A percentile compares a stretch with the other conserved stretches of the same genome.
phyloP scores from a whole-genome alignment of 2,113 vertebrate species.

The Prochilodus magdalenae region DNA sequence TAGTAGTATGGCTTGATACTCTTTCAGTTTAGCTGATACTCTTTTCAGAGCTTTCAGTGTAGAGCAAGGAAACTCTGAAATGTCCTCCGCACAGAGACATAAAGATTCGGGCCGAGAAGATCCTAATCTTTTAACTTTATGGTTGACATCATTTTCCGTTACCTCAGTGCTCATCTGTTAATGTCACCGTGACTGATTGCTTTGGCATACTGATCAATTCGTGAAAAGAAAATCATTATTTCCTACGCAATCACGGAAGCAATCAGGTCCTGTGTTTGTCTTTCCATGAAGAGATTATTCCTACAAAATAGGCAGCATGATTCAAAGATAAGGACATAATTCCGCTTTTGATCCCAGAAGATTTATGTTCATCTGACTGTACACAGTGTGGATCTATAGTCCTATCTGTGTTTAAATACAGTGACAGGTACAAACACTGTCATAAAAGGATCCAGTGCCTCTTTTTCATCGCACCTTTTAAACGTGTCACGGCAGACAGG shows the following conservation, averaged over 20 bases:
- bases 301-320: constrained; percentile 10
- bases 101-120: too few relatives aligned
- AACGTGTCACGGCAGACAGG: constrained; percentile 41
- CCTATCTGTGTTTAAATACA: constrained; percentile 22
- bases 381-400: constrained; percentile 24
- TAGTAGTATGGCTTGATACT: too few relatives aligned
- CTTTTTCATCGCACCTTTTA: constrained; percentile 26
- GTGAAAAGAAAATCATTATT: not conserved
- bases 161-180: not conserved
- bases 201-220: constrained; percentile 1
- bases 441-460: constrained; percentile 31
- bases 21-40: too few relatives aligned
- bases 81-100: too few relatives aligned
- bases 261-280: constrained; percentile 22
- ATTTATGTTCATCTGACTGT: constrained; percentile 34
- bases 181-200: too few relatives aligned
- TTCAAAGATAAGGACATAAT: constrained; percentile 38
- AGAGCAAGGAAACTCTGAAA: too few relatives aligned
- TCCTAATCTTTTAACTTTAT: too few relatives aligned
- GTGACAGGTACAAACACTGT: constrained; percentile 24
- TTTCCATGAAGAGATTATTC: constrained; percentile 35
- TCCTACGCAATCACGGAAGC: not conserved
- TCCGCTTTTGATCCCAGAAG: constrained; percentile 29
- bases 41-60: too few relatives aligned
- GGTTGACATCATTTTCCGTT: too few relatives aligned